These are phyloP conservation scores for Caretta caretta DNA, from an alignment of 2,113 vertebrate genomes.

Conservation along the genomic window DNA sequence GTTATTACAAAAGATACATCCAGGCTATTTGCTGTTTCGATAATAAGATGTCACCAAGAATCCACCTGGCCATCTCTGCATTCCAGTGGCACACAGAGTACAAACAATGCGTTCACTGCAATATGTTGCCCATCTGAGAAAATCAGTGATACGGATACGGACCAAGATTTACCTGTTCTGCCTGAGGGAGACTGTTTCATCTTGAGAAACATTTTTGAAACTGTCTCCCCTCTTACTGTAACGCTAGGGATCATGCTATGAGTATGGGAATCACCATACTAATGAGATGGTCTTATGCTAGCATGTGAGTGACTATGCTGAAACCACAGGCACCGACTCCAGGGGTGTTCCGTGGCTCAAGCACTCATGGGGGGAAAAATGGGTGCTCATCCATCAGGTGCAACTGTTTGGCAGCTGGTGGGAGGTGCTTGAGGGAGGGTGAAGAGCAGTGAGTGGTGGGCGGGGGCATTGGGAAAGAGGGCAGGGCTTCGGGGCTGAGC, in stretches of 20 bases:
- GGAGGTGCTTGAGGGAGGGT: no score
- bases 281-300: neutral
- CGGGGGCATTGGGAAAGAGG: no score
- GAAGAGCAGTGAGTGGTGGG: no score
- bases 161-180: neutral
- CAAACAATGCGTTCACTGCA: neutral
- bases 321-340: no score
- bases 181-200: neutral
- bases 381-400: no score
- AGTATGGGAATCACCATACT: neutral
- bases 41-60: neutral
- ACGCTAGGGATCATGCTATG: neutral
- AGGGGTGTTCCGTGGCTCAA: no score
- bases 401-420: no score
- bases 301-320: neutral
- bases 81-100: neutral
- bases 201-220: no score
- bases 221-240: neutral
- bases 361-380: no score
- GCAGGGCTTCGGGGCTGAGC: no score
- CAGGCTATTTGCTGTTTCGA: neutral
- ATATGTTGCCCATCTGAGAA: conserved; percentile 12
- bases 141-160: neutral
- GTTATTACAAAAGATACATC: neutral
- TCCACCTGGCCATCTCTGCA: neutral